Percentiles rank a stretch among this genome's conserved stretches.
Evolutionary conservation across 2,113 vertebrate genomes (phyloP).

Genomic region (Porphyrio hochstetteri): DNA sequence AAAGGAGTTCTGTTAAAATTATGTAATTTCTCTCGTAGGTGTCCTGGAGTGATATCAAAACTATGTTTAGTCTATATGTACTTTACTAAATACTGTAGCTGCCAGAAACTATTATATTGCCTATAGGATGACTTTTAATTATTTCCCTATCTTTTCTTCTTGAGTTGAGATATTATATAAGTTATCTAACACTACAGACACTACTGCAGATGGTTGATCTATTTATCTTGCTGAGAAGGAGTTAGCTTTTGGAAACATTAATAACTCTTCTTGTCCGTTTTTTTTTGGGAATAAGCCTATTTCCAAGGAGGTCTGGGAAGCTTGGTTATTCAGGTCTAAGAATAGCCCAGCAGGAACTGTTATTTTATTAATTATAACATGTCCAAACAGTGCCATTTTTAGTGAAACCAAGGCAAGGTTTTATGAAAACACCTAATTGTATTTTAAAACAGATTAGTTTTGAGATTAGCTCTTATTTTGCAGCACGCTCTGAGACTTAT

Average conservation of each 20-base stretch:
- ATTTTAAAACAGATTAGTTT: not conserved
- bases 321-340: not conserved
- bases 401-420: not conserved
- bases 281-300: not conserved
- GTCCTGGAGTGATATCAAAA: not conserved
- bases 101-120: not conserved
- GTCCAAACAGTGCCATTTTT: not conserved
- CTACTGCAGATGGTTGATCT: not conserved
- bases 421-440: not conserved
- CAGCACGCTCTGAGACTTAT: not conserved
- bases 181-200: not conserved
- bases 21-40: not conserved
- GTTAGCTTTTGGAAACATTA: not conserved
- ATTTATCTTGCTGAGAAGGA: slow-evolving; percentile 1
- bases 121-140: not conserved
- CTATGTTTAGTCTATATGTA: not conserved
- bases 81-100: not conserved
- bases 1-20: not conserved
- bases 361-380: not conserved
- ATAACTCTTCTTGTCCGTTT: slow-evolving; percentile 10
- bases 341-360: slow-evolving; percentile 18
- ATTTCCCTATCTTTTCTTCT: not conserved
- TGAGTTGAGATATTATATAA: not conserved
- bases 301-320: not conserved
- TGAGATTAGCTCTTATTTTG: not conserved